Percentiles rank a stretch among this genome's conserved stretches.
Conservation (phyloP, 2,797 vertebrate species). For the Alca torda region DNA sequence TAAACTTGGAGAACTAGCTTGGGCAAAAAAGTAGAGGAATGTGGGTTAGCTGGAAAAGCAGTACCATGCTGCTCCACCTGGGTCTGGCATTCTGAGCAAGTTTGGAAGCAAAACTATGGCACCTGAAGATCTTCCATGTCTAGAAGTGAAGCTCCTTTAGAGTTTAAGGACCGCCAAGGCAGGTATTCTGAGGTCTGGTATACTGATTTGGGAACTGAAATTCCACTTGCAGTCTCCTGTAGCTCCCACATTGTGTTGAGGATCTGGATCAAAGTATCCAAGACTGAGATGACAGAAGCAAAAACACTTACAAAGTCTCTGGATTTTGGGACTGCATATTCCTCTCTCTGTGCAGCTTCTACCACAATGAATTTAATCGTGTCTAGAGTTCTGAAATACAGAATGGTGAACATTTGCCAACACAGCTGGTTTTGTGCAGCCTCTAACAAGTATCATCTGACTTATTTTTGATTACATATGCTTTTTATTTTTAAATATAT, state of each 20-base stretch:
- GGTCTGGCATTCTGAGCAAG: background rate
- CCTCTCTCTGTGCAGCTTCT: background rate
- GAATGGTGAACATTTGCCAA: background rate
- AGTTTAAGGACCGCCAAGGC: background rate
- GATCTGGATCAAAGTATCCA: background rate
- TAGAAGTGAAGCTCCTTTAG: background rate
- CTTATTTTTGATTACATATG: background rate
- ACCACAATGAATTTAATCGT: background rate
- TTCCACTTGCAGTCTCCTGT: background rate
- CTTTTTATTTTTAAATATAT: background rate
- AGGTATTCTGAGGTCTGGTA: background rate
- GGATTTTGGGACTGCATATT: background rate
- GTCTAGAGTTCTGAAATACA: background rate
- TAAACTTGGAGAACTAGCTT: background rate
- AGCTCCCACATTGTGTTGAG: background rate
- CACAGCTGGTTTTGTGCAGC: background rate
- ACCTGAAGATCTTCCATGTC: background rate
- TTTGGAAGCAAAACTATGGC: background rate
- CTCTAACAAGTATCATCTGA: background rate
- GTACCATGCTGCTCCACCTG: background rate
- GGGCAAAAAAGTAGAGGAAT: background rate
- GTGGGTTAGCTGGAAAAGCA: background rate
- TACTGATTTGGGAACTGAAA: background rate
- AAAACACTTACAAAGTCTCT: background rate
- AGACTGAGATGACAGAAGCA: background rate